A percentile compares a stretch with the other conserved stretches of the same genome.
Conservation (phyloP, 2,113 vertebrate genomes). For the Emydura subglobosa region DNA sequence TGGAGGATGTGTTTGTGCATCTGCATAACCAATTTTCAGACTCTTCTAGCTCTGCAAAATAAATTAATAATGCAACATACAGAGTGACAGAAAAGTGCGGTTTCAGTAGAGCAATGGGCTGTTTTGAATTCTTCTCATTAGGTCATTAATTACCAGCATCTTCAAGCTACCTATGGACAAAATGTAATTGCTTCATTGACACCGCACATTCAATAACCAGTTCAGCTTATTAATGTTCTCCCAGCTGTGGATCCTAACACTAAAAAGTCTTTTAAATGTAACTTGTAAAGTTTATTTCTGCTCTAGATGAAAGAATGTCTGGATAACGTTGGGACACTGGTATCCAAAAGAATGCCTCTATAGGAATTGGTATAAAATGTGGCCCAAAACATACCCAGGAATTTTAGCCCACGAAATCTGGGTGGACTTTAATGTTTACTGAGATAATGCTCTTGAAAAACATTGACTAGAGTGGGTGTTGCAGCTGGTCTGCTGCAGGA, state of each 20-base stretch:
- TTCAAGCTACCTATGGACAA: conserved; percentile 35
- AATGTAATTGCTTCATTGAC: neutral
- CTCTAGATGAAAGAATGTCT: fast-evolving
- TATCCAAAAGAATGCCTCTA: neutral
- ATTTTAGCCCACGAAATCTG: neutral
- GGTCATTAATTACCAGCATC: neutral
- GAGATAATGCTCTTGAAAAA: neutral
- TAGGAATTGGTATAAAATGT: neutral
- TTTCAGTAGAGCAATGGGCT: neutral
- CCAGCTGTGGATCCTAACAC: neutral
- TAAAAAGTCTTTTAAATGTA: neutral
- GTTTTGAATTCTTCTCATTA: conserved; percentile 23
- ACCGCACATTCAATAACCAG: neutral
- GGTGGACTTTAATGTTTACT: neutral
- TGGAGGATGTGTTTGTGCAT: neutral
- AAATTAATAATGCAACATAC: neutral
- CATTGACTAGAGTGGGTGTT: neutral
- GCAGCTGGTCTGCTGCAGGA: neutral
- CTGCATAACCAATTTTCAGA: neutral
- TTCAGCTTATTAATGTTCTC: neutral
- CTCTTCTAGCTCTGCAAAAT: neutral
- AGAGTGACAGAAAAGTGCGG: neutral
- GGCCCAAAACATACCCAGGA: neutral
- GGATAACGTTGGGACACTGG: neutral
- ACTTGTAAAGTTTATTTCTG: neutral